Conservation (phyloP, 2,113 vertebrate species). For the Daboia siamensis region DNA sequence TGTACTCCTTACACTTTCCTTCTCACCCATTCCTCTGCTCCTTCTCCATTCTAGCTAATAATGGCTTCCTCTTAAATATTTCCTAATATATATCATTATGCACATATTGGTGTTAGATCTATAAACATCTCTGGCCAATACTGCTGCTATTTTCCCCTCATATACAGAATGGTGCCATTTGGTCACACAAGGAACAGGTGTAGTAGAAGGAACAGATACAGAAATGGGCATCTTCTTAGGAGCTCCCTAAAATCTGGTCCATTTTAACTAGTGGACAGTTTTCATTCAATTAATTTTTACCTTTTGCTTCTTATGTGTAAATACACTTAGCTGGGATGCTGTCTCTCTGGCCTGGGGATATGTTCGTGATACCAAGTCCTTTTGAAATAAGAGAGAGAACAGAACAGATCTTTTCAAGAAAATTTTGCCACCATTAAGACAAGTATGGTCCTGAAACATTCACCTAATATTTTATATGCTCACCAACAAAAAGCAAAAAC, state of each 20-base stretch:
- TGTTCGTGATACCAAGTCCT: conserved; percentile 76
- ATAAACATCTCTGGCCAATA: not conserved
- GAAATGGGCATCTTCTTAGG: not conserved
- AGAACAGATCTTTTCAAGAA: not conserved
- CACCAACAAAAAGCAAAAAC: not conserved
- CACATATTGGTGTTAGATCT: not conserved
- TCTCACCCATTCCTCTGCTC: not conserved
- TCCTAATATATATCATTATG: not conserved
- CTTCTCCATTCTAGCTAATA: not conserved
- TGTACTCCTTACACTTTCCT: not conserved
- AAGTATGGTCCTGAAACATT: not conserved
- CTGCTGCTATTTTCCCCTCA: not conserved
- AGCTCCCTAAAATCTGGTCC: not conserved
- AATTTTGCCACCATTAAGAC: not conserved
- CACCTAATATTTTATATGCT: not conserved
- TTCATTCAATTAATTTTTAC: conserved; percentile 6
- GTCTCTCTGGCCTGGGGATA: conserved; percentile 77
- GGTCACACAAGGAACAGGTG: not conserved
- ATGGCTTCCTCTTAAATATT: not conserved
- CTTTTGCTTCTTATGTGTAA: conserved; percentile 74
- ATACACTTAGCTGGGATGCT: conserved; percentile 63
- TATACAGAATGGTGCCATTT: not conserved
- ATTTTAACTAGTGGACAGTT: not conserved
- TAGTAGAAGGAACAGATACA: not conserved
- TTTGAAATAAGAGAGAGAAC: conserved; percentile 21